Conservation (phyloP, 2,797 vertebrate species). For the Sphenodon punctatus region DNA sequence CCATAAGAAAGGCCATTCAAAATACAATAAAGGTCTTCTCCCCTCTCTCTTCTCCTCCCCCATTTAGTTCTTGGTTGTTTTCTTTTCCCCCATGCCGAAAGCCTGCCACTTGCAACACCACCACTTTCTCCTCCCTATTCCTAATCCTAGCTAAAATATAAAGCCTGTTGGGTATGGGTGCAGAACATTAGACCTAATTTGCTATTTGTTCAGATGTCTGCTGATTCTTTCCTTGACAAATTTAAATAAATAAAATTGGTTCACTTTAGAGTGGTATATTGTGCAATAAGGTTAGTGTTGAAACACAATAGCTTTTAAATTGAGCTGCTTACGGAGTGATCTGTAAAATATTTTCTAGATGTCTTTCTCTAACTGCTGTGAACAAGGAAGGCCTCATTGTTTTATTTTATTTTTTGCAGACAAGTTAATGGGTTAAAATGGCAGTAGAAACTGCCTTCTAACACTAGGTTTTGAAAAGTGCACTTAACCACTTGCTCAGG, state of each 20-base stretch:
- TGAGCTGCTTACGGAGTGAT: slow-evolving; percentile 35
- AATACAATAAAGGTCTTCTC: background rate
- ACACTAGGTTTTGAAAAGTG: slow-evolving; percentile 65
- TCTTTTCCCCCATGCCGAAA: background rate
- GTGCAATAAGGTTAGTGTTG: background rate
- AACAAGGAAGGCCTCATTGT: background rate
- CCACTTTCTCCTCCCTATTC: background rate
- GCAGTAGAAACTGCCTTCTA: slow-evolving; percentile 52
- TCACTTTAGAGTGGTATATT: slow-evolving; percentile 1
- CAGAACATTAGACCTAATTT: background rate
- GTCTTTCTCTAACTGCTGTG: slow-evolving; percentile 47
- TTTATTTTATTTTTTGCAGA: slow-evolving; percentile 52
- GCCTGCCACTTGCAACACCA: background rate
- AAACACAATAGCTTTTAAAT: slow-evolving; percentile 52
- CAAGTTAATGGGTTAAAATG: slow-evolving; percentile 70
- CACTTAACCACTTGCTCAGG: slow-evolving; percentile 71
- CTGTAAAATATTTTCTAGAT: slow-evolving; percentile 53
- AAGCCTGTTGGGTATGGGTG: background rate
- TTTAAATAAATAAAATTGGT: slow-evolving; percentile 14
- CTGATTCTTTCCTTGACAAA: slow-evolving; percentile 24
- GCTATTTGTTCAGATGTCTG: slow-evolving; percentile 4
- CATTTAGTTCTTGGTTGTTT: background rate
- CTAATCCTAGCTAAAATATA: background rate
- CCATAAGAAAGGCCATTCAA: background rate
- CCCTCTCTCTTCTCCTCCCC: background rate